Evolutionary conservation across 1,140 invertebrate species (phyloP).

Genomic region (Drosophila nigrodunni): DNA sequence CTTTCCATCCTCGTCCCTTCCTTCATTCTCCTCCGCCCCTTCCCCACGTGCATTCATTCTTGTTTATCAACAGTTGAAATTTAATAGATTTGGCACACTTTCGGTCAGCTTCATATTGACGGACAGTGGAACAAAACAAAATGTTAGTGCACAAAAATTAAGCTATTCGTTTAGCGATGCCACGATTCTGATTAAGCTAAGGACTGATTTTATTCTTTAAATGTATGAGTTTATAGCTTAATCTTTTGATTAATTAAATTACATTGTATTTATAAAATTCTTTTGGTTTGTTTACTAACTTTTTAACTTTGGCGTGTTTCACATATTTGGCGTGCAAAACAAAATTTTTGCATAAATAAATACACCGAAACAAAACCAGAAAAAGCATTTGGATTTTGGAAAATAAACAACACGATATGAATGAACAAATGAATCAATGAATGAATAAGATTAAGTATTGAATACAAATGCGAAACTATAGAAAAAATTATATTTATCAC

Average conservation of each 20-base stretch:
- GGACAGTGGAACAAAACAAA: constrained; percentile 35
- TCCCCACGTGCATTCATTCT: constrained; percentile 27
- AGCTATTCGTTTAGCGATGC: not conserved
- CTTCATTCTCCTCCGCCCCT: not conserved
- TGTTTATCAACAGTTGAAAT: constrained; percentile 80
- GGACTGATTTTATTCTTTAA: not conserved
- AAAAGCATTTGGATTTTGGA: constrained; percentile 51
- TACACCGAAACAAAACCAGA: constrained; percentile 42
- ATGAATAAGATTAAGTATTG: constrained; percentile 41
- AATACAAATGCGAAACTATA: constrained; percentile 34
- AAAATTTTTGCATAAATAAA: constrained; percentile 67
- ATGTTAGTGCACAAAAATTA: constrained; percentile 47
- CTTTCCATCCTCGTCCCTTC: not conserved
- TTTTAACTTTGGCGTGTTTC: constrained; percentile 7
- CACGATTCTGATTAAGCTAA: too few relatives aligned
- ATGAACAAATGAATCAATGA: constrained; percentile 74
- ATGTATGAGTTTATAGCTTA: too few relatives aligned
- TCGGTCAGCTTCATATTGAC: constrained; percentile 54
- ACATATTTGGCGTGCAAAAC: constrained; percentile 22
- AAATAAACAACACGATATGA: constrained; percentile 63
- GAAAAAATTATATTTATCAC: not conserved
- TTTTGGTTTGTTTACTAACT: constrained; percentile 13
- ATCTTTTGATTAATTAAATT: not conserved
- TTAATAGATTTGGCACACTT: constrained; percentile 83
- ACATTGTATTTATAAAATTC: not conserved